These are phyloP conservation scores for Lasiurus cinereus DNA, from an alignment of 2,113 vertebrate genomes.

Conservation along the genomic window DNA sequence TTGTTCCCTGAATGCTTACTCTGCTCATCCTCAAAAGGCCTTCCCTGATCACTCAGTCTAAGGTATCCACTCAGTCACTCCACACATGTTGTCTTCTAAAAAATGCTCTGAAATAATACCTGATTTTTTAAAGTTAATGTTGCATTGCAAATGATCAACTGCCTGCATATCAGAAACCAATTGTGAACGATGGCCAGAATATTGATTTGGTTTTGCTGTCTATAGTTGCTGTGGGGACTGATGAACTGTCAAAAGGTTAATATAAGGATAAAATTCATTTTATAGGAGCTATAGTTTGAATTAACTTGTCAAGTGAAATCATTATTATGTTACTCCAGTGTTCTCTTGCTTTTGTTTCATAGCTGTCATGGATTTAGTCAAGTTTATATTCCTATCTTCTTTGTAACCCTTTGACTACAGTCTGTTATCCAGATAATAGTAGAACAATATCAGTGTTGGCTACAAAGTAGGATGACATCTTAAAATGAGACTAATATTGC, in stretches of 20 bases:
- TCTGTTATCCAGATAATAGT: not conserved
- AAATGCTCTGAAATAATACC: not conserved
- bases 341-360: not conserved
- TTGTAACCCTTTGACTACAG: not conserved
- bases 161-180: not conserved
- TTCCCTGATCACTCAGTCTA: not conserved
- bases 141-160: not conserved
- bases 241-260: not conserved
- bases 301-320: not conserved
- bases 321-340: not conserved
- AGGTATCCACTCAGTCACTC: not conserved
- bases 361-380: not conserved
- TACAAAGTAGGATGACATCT: not conserved
- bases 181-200: not conserved
- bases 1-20: too few species aligned
- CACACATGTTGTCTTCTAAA: not conserved
- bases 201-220: constrained; percentile 41
- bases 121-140: not conserved
- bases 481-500: not conserved
- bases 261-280: not conserved
- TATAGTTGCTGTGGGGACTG: not conserved
- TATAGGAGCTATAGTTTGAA: not conserved
- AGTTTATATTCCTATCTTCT: not conserved
- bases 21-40: too few species aligned
- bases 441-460: not conserved